Evolutionary conservation across 2,888 invertebrate genomes (phyloP).

Genomic region (Hydriomena furcata): DNA sequence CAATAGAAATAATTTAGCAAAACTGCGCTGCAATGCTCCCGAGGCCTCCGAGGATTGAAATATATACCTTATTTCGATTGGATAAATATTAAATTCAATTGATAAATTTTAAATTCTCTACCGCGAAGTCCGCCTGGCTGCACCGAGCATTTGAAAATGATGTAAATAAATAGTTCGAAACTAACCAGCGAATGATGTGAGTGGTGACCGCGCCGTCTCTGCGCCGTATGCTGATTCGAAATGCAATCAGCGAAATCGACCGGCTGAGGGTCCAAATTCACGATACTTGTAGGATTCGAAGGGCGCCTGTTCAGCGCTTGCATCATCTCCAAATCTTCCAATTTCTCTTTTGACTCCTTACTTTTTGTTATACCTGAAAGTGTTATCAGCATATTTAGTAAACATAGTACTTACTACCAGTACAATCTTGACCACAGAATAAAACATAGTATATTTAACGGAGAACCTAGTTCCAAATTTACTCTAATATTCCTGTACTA

Average conservation of each 20-base stretch:
- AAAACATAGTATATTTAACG: background rate
- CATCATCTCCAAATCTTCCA: conserved; percentile 81
- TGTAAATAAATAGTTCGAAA: too few relatives aligned
- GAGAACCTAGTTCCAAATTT: too few relatives aligned
- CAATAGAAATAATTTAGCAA: too few relatives aligned
- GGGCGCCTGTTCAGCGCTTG: conserved; percentile 68
- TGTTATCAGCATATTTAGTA: conserved; percentile 9
- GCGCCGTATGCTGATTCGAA: conserved; percentile 83
- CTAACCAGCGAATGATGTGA: conserved; percentile 68
- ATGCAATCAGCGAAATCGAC: conserved; percentile 85
- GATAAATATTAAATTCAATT: too few relatives aligned
- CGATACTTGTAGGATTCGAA: conserved; percentile 71
- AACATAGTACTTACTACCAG: background rate
- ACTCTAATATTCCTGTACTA: too few relatives aligned
- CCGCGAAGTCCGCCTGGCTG: too few relatives aligned
- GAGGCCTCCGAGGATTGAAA: too few relatives aligned
- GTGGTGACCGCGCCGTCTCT: conserved; percentile 69
- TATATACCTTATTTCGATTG: too few relatives aligned
- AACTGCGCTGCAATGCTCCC: too few relatives aligned
- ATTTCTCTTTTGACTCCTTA: conserved; percentile 84
- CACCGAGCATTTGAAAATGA: too few relatives aligned
- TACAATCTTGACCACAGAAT: background rate
- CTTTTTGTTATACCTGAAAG: conserved; percentile 84
- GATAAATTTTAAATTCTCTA: too few relatives aligned
- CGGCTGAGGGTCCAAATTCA: conserved; percentile 70